Evolutionary conservation across 1,140 invertebrate species (phyloP).

Genomic region (Agrypnia vestita): DNA sequence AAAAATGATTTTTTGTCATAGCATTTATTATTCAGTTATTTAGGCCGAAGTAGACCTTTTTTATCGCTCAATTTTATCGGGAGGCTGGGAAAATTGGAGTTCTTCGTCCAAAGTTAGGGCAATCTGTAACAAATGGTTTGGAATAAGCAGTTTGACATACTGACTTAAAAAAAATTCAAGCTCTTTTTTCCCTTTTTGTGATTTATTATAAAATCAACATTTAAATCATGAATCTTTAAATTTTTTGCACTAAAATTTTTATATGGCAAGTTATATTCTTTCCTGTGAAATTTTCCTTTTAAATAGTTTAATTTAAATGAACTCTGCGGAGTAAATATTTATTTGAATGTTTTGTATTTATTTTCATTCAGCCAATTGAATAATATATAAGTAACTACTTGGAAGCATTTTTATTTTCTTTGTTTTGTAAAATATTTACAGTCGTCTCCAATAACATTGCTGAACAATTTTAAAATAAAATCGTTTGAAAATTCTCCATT

Average conservation of each 20-base stretch:
- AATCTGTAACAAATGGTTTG: constrained; percentile 56
- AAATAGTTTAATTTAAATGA: too few species aligned
- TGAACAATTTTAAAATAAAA: too few species aligned
- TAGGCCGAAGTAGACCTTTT: constrained; percentile 24
- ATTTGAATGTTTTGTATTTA: too few species aligned
- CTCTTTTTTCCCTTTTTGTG: constrained; percentile 12
- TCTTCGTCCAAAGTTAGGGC: constrained; percentile 27
- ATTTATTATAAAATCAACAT: background rate
- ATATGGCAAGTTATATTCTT: too few species aligned
- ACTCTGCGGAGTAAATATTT: too few species aligned
- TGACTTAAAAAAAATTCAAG: constrained; percentile 38
- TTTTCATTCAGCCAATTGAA: too few species aligned
- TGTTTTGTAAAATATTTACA: too few species aligned
- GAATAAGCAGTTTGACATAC: constrained; percentile 53
- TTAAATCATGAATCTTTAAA: background rate
- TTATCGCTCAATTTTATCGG: constrained; percentile 31
- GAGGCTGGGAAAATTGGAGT: background rate
- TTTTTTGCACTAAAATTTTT: background rate
- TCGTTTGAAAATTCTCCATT: too few species aligned
- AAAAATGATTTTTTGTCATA: constrained; percentile 20
- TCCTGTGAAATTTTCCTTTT: too few species aligned
- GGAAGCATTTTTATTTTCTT: too few species aligned
- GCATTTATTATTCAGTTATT: constrained; percentile 20
- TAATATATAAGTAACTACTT: too few species aligned
- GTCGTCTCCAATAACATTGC: too few species aligned